Evolutionary conservation across 1,140 invertebrate genomes (phyloP).

Genomic region (Argopecten irradians): DNA sequence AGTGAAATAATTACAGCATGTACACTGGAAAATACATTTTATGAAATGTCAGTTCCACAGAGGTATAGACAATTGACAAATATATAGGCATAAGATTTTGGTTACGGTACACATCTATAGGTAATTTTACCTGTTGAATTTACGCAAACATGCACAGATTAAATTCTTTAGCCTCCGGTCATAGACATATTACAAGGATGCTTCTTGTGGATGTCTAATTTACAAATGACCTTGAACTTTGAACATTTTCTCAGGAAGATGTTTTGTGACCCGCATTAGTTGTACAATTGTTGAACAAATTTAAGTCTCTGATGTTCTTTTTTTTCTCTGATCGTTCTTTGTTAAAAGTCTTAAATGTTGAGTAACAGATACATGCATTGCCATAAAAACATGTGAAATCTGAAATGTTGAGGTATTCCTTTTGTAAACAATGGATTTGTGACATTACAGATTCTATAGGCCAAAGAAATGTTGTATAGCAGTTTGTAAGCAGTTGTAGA

Average conservation of each 20-base stretch:
- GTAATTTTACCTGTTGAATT: not conserved
- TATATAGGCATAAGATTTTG: not conserved
- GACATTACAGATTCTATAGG: not conserved
- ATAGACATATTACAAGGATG: not conserved
- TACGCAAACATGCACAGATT: not conserved
- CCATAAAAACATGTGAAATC: not conserved
- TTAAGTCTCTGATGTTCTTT: too few relatives aligned
- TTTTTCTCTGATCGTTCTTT: not conserved
- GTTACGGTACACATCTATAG: not conserved
- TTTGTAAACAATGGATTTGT: not conserved
- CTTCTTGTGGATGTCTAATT: not conserved
- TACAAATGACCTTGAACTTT: not conserved
- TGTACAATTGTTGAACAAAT: not conserved
- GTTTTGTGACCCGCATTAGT: not conserved
- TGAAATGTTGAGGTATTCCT: not conserved
- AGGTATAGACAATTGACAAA: not conserved
- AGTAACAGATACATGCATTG: not conserved
- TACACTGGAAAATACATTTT: too few relatives aligned
- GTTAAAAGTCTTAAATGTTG: not conserved
- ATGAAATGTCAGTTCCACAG: not conserved
- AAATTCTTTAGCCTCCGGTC: not conserved
- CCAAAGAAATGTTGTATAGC: not conserved
- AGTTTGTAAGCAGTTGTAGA: not conserved
- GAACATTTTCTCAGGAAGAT: not conserved
- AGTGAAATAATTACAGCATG: too few relatives aligned